Conservation (phyloP, 2,888 invertebrate species). For the Rhagonycha lutea region DNA sequence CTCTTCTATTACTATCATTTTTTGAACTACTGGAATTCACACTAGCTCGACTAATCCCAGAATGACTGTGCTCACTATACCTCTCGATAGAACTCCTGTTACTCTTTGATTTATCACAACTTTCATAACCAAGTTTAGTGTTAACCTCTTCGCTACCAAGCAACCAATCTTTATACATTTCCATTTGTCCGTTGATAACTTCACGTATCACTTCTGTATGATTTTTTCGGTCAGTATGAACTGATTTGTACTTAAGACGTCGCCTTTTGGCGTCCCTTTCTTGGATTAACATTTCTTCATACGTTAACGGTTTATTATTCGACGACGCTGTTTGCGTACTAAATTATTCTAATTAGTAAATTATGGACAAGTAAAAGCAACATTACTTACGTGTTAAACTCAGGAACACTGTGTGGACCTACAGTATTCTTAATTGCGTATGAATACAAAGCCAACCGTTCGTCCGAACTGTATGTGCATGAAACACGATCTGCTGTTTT, state of each 20-base stretch:
- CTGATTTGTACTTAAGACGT: conserved; percentile 61
- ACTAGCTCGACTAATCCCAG: conserved; percentile 15
- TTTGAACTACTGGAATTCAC: conserved; percentile 20
- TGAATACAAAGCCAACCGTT: conserved; percentile 62
- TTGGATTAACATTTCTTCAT: conserved; percentile 58
- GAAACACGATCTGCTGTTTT: conserved; percentile 51
- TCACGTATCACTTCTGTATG: conserved; percentile 64
- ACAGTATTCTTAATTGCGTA: conserved; percentile 54
- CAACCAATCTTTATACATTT: conserved; percentile 47
- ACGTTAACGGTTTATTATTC: conserved; percentile 49
- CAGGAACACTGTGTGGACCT: conserved; percentile 45
- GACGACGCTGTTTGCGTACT: conserved; percentile 35
- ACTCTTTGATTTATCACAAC: conserved; percentile 7
- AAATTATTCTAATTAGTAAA: conserved; percentile 2
- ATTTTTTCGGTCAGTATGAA: conserved; percentile 61
- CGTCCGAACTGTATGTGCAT: conserved; percentile 59
- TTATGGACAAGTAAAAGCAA: neutral
- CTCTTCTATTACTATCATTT: neutral
- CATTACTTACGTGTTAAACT: conserved; percentile 50
- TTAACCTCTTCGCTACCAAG: neutral
- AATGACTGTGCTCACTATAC: conserved; percentile 15
- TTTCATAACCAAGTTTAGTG: neutral
- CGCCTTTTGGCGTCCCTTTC: conserved; percentile 65
- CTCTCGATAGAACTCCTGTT: neutral
- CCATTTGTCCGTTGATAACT: conserved; percentile 63